A percentile compares a stretch with the other conserved stretches of the same genome.
Conservation (phyloP, 1,140 invertebrate species). For the Drosophila ananassae region DNA sequence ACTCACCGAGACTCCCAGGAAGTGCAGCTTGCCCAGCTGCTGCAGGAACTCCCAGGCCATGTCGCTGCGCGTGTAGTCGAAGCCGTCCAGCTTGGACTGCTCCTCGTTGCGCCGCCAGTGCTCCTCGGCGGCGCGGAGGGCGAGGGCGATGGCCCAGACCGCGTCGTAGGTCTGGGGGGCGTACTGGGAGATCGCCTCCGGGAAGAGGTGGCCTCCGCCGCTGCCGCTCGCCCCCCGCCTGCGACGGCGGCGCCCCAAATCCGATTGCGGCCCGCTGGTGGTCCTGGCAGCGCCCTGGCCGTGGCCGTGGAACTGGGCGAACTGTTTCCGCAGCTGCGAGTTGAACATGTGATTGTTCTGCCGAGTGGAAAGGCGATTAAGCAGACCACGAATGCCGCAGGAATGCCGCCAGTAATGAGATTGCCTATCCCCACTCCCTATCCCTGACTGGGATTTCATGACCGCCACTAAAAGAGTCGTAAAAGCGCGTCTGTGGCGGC, state of each 20-base stretch:
- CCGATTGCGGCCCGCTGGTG: constrained; percentile 50
- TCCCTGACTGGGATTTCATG: constrained; percentile 43
- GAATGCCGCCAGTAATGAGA: constrained; percentile 60
- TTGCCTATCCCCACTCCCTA: constrained; percentile 41
- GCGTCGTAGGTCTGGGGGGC: constrained; percentile 94
- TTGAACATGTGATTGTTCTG: constrained; percentile 90
- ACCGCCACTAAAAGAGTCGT: constrained; percentile 65
- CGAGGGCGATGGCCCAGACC: constrained; percentile 93
- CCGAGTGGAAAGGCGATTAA: constrained; percentile 60
- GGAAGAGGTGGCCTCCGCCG: constrained; percentile 36
- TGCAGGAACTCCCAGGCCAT: constrained; percentile 88
- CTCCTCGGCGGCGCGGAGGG: constrained; percentile 83
- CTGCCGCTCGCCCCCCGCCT: constrained; percentile 37
- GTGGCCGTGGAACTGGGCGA: constrained; percentile 58
- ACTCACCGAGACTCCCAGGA: constrained; percentile 93
- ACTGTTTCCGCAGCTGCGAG: constrained; percentile 77
- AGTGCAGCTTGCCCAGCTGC: constrained; percentile 89
- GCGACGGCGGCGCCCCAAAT: constrained; percentile 14
- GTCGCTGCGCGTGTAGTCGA: constrained; percentile 89
- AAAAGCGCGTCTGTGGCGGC: constrained; percentile 48
- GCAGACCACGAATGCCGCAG: constrained; percentile 33
- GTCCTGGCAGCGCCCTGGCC: constrained; percentile 41
- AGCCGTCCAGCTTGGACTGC: constrained; percentile 86
- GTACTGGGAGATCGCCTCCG: constrained; percentile 87
- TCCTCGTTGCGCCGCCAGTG: constrained; percentile 70